Conservation (phyloP, 2,113 vertebrate genomes). For the Nerophis lumbriciformis region DNA sequence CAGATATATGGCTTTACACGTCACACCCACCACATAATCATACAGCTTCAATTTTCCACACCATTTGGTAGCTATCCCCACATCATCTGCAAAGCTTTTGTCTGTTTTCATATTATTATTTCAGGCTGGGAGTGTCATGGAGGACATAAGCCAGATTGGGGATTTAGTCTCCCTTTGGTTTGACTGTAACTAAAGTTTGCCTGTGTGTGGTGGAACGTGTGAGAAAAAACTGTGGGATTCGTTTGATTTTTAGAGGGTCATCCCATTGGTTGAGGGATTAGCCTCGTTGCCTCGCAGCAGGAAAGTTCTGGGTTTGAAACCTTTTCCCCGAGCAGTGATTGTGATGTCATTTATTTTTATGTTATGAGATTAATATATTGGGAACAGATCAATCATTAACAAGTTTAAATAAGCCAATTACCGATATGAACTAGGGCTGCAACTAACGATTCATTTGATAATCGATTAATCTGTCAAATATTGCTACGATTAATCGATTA, state of each 20-base stretch:
- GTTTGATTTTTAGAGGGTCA: neutral
- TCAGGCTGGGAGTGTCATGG: constrained; percentile 7
- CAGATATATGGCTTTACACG: constrained; percentile 21
- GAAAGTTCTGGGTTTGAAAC: too few relatives aligned
- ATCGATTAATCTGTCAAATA: too few relatives aligned
- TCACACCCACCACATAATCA: constrained; percentile 9
- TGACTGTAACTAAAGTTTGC: constrained; percentile 2
- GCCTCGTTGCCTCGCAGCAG: neutral
- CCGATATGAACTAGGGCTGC: too few relatives aligned
- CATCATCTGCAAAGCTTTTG: constrained; percentile 31
- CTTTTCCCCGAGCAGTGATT: too few relatives aligned
- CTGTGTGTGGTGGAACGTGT: constrained; percentile 4
- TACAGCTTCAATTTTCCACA: constrained; percentile 29
- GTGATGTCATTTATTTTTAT: too few relatives aligned
- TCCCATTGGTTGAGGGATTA: neutral
- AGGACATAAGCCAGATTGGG: constrained; percentile 22
- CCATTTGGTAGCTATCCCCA: constrained; percentile 36
- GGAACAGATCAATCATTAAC: too few relatives aligned
- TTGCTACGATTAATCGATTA: too few relatives aligned
- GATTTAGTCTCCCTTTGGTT: constrained; percentile 16
- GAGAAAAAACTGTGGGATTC: constrained; percentile 19
- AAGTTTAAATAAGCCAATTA: too few relatives aligned
- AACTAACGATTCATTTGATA: too few relatives aligned
- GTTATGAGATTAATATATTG: too few relatives aligned
- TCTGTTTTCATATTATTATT: constrained; percentile 12